These are phyloP conservation scores for Tuberolachnus salignus DNA, from an alignment of 2,888 invertebrate species.

Conservation along the genomic window DNA sequence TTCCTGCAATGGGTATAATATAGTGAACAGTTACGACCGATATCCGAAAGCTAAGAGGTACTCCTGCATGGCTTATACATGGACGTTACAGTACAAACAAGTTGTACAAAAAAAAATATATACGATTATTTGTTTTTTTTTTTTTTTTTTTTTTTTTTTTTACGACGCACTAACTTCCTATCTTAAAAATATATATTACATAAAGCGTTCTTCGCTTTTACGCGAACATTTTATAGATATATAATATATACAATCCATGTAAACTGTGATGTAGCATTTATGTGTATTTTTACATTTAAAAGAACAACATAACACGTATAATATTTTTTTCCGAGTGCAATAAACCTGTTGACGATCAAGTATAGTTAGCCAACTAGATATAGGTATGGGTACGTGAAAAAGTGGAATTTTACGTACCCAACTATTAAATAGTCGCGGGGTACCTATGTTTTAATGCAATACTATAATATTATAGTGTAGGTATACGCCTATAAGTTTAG, in stretches of 20 bases:
- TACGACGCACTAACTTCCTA: no score
- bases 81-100: neutral
- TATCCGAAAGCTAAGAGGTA: no score
- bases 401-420: neutral
- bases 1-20: no score
- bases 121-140: neutral
- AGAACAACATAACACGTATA: neutral
- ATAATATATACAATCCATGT: neutral
- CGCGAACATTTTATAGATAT: neutral
- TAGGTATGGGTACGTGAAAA: neutral
- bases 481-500: no score
- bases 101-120: neutral
- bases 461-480: no score
- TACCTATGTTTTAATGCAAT: no score
- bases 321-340: neutral
- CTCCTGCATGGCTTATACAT: no score
- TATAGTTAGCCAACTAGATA: neutral
- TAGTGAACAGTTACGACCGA: no score
- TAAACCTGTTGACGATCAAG: neutral
- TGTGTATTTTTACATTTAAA: slow-evolving; percentile 21
- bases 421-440: no score
- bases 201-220: neutral
- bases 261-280: slow-evolving; percentile 1
- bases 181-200: neutral
- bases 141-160: neutral